Evolutionary conservation across 2,113 vertebrate species (phyloP), one percentile per base, ranked within the genome.

Genomic region (Antigone vipio): DNA sequence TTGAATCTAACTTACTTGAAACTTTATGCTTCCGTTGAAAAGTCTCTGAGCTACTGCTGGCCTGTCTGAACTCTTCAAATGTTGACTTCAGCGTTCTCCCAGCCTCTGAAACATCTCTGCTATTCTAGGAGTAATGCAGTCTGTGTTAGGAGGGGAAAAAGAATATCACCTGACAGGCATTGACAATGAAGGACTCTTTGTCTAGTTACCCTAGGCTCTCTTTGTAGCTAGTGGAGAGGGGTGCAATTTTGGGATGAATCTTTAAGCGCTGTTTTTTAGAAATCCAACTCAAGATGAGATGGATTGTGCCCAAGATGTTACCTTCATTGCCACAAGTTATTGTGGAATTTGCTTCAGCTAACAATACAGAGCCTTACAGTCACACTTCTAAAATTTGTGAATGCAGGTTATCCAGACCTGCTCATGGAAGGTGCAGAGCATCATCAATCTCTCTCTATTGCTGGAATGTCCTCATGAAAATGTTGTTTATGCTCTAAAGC

Each of bases 211-310:
- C 11, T 14, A 11, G 9, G 16, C 9, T 56, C 7, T 75, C 27
- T 68, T 27, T 60, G 34, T 40, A 64, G 23, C 18, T 76, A 40
- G 23, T 40, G 21, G 15, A 62, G 49, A 67, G 67, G 68, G 77
- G 52, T 35, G 9, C 12, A 60, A n/a, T 38, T 76, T 67, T 49
- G 9, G 11, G 56, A 24, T 78, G 20, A 64, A 16, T 74, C 35
- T 89, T 55, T 59, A 63, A 84, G 6, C 19, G 32, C 12, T 80
- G 35, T 89, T 92, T 92, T 92, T 79, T 82, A 68, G 80, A 47
- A 2, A 10, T 72, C 29, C 3, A 16, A 0, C 32, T 77, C 0
- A 4, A 26, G 19, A 21, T 17, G 0, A 53, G 32, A 32, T 69
- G 38, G 22, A 9, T 77, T 34, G 35, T 67, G 32, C 47, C n/a